Conservation (phyloP, 2,113 vertebrate genomes). For the Equus quagga region DNA sequence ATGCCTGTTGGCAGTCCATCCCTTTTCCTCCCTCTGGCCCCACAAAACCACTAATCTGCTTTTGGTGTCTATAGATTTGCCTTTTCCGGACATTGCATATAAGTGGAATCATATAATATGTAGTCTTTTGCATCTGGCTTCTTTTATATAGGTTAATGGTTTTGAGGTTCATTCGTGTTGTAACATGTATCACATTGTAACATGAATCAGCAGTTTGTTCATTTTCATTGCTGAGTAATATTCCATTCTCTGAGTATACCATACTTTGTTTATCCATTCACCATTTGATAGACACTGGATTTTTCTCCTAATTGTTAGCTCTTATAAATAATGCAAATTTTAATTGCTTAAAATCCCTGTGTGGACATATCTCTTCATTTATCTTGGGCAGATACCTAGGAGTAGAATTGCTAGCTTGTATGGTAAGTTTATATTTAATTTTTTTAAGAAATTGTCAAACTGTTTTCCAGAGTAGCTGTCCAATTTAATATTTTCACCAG, state of each 20-base stretch:
- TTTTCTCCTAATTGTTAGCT: not conserved
- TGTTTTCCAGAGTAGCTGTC: not conserved
- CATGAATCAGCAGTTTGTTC: not conserved
- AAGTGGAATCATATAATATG: not conserved
- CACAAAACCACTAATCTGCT: not conserved
- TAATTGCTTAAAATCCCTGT: conserved; percentile 21
- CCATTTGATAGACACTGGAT: not conserved
- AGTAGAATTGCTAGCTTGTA: not conserved
- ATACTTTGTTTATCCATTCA: not conserved
- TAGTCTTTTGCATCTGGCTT: not conserved
- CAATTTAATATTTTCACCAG: not conserved
- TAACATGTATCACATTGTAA: not conserved
- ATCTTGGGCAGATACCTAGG: not conserved
- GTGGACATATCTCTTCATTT: not conserved
- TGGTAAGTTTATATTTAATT: not conserved
- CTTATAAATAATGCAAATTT: not conserved
- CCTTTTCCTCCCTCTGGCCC: not conserved
- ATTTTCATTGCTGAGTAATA: conserved; percentile 6
- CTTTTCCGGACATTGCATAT: not conserved
- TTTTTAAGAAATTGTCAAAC: not conserved
- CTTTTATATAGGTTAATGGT: not conserved
- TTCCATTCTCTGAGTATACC: not conserved
- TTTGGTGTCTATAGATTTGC: not conserved
- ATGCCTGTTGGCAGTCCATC: not conserved
- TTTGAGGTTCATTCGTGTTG: not conserved